Conservation (phyloP, 2,888 invertebrate genomes). For the Drosophila affinis region DNA sequence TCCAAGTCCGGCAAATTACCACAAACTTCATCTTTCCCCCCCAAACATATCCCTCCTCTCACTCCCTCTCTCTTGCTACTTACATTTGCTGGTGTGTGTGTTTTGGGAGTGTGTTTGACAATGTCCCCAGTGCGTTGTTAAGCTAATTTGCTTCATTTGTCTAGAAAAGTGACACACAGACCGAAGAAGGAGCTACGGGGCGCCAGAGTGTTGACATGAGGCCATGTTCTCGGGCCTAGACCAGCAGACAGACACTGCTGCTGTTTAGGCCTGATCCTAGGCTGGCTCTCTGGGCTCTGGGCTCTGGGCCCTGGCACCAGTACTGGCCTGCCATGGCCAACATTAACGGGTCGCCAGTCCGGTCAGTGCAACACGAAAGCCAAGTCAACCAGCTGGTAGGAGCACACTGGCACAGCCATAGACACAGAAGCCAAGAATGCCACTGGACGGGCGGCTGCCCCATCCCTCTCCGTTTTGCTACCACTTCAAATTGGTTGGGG, state of each 20-base stretch:
- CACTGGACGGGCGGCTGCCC: background rate
- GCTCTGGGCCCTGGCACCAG: background rate
- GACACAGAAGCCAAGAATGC: constrained; percentile 27
- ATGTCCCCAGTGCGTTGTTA: constrained; percentile 70
- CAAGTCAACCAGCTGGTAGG: constrained; percentile 47
- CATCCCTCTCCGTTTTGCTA: background rate
- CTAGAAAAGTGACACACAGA: constrained; percentile 49
- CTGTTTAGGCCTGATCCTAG: constrained; percentile 14
- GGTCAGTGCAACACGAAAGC: constrained; percentile 55
- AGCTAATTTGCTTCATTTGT: constrained; percentile 76
- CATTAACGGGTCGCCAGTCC: constrained; percentile 36
- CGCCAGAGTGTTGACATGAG: constrained; percentile 70
- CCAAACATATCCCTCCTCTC: background rate
- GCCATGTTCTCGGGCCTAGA: constrained; percentile 57
- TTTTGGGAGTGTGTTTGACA: constrained; percentile 43
- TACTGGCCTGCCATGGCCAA: constrained; percentile 35
- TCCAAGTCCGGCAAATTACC: constrained; percentile 24
- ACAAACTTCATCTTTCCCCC: constrained; percentile 9
- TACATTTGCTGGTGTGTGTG: constrained; percentile 8
- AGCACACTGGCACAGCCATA: constrained; percentile 11
- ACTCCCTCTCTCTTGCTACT: background rate
- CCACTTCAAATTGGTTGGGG: background rate
- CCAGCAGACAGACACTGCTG: constrained; percentile 13
- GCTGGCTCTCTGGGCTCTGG: background rate
- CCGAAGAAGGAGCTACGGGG: constrained; percentile 12